A percentile compares a stretch with the other conserved stretches of the same genome.
These are phyloP conservation scores for Callyntrura sp. DNA, from an alignment of 2,888 invertebrate species.

Conservation along the genomic window DNA sequence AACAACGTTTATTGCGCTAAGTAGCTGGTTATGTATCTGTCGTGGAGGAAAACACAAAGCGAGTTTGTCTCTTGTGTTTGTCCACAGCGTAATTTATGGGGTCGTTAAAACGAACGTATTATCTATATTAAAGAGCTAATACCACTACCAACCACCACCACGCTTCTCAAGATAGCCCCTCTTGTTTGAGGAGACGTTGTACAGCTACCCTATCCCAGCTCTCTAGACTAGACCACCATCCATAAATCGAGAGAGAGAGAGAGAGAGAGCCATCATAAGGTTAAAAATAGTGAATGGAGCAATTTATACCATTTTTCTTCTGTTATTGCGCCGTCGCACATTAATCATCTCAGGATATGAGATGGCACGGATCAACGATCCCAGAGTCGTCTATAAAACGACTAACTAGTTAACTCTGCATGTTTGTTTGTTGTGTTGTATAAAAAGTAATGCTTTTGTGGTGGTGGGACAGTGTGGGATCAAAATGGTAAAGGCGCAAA, in stretches of 20 bases:
- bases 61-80: conserved; percentile 43
- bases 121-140: not conserved
- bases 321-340: conserved; percentile 51
- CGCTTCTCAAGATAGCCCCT: conserved; percentile 1
- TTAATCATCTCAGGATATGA: conserved; percentile 79
- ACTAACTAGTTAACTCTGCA: not conserved
- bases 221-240: not conserved
- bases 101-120: conserved; percentile 27
- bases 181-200: too few relatives aligned
- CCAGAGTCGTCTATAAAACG: conserved; percentile 22
- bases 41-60: conserved; percentile 30
- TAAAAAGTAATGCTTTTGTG: not conserved
- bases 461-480: not conserved
- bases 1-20: conserved; percentile 26
- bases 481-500: conserved; percentile 56
- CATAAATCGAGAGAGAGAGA: not conserved
- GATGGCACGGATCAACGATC: conserved; percentile 78
- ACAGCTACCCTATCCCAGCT: not conserved
- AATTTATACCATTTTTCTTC: not conserved
- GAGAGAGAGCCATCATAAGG: not conserved
- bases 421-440: conserved; percentile 9
- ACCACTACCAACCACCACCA: too few relatives aligned
- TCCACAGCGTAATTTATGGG: conserved; percentile 51
- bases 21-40: conserved; percentile 46
- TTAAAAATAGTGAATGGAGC: conserved; percentile 37